phyloP scores from a whole-genome alignment of 2,797 vertebrate species.

The Etheostoma nigrum region DNA sequence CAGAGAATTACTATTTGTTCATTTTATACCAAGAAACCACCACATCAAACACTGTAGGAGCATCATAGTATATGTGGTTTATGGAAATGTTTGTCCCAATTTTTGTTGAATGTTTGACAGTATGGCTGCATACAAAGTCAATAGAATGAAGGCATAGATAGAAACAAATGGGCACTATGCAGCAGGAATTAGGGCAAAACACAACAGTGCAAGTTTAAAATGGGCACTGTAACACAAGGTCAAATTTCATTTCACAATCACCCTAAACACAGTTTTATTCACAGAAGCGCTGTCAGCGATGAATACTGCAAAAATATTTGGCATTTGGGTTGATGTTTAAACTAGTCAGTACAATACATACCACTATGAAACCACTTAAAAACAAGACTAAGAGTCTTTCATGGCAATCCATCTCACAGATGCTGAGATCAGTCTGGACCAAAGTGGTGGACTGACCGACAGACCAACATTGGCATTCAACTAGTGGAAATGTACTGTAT shows the following conservation, averaged over 20 bases:
- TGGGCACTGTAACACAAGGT: background rate
- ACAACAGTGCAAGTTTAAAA: background rate
- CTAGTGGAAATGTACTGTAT: background rate
- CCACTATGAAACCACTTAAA: too few relatives aligned
- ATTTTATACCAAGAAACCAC: slow-evolving; percentile 2
- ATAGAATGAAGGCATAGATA: background rate
- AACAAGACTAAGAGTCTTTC: too few relatives aligned
- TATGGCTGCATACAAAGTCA: background rate
- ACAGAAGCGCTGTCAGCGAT: background rate
- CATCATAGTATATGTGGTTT: background rate
- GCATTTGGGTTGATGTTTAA: background rate
- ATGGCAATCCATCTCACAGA: too few relatives aligned
- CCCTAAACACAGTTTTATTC: background rate
- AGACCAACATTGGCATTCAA: background rate
- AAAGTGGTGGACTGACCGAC: too few relatives aligned
- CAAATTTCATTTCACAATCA: background rate
- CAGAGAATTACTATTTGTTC: background rate
- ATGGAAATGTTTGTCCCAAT: background rate
- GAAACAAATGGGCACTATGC: background rate
- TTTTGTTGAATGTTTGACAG: background rate
- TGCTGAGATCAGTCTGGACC: background rate
- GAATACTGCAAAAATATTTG: background rate
- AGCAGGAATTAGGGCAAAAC: background rate
- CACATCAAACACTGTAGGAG: background rate
- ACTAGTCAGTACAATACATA: background rate